Conservation (phyloP, 92 coral and sea anemone genomes). For the Diadumene lineata region DNA sequence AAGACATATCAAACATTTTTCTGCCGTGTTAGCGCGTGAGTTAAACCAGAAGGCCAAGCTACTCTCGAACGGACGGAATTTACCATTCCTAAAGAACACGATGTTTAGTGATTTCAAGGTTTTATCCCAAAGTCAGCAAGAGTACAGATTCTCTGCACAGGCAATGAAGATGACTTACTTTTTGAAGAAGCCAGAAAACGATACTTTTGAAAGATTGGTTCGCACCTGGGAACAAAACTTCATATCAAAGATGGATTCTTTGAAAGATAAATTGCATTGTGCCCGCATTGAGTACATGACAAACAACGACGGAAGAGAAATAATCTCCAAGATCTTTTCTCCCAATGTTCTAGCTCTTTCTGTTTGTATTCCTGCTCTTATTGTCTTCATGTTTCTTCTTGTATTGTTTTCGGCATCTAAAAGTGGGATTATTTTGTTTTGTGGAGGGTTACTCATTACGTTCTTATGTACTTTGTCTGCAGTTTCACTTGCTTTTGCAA, state of each 20-base stretch:
- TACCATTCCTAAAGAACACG: slow-evolving; percentile 27
- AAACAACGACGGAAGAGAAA: slow-evolving; percentile 1
- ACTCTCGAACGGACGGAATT: slow-evolving; percentile 48
- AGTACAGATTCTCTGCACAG: slow-evolving; percentile 33
- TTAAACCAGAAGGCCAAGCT: slow-evolving; percentile 18
- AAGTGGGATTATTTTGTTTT: slow-evolving; percentile 18
- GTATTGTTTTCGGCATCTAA: slow-evolving; percentile 7
- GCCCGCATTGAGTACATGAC: slow-evolving; percentile 33
- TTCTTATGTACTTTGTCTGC: slow-evolving; percentile 27
- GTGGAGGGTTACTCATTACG: slow-evolving; percentile 14
- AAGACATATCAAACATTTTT: slow-evolving; percentile 12
- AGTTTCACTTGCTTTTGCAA: slow-evolving; percentile 24
- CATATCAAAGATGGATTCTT: slow-evolving; percentile 30
- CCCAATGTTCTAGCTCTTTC: slow-evolving; percentile 26
- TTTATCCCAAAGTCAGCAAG: neutral
- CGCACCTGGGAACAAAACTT: slow-evolving; percentile 52
- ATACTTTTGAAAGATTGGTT: slow-evolving; percentile 4
- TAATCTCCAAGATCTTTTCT: slow-evolving; percentile 25
- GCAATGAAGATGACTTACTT: slow-evolving; percentile 57
- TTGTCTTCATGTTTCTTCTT: slow-evolving; percentile 19
- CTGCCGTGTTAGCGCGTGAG: slow-evolving; percentile 17
- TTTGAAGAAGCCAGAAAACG: slow-evolving; percentile 37
- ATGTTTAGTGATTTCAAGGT: slow-evolving; percentile 26
- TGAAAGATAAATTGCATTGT: slow-evolving; percentile 34
- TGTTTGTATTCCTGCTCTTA: slow-evolving; percentile 20